These are phyloP conservation scores for Chloromyia formosa DNA, from an alignment of 2,888 invertebrate genomes.

Conservation along the genomic window DNA sequence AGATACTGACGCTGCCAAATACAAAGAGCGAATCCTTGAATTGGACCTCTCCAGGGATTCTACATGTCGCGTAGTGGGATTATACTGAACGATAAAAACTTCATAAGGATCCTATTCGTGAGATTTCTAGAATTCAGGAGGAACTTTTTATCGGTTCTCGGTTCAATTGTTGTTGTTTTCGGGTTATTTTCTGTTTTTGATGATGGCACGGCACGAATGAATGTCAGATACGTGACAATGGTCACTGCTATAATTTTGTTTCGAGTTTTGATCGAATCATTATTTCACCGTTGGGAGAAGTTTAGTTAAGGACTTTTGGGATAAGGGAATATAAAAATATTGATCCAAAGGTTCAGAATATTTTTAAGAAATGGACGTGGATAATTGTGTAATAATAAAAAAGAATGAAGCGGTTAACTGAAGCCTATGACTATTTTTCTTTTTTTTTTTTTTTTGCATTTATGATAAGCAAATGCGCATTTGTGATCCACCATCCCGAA, in stretches of 20 bases:
- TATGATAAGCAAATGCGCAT: no score
- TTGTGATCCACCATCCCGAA: no score
- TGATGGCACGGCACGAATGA: neutral
- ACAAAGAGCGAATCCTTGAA: neutral
- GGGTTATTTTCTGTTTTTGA: neutral
- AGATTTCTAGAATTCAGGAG: neutral
- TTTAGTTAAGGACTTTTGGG: no score
- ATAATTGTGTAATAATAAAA: no score
- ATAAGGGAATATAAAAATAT: no score
- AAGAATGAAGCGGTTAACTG: no score
- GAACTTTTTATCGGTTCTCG: constrained; percentile 16
- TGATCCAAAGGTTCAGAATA: no score
- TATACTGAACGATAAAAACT: constrained; percentile 23
- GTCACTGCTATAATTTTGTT: neutral
- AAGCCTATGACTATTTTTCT: no score
- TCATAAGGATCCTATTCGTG: constrained; percentile 12
- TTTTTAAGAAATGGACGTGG: no score
- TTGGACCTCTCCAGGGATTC: constrained; percentile 26
- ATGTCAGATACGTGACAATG: constrained; percentile 27
- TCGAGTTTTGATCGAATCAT: constrained; percentile 11
- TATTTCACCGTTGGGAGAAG: no score
- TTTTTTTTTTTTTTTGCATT: no score
- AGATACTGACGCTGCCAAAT: no score
- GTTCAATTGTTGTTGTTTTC: neutral
- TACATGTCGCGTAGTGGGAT: constrained; percentile 3